Percentiles rank a stretch among this genome's conserved stretches.
Conservation (phyloP, 1,140 invertebrate genomes). For the Episyrphus balteatus region DNA sequence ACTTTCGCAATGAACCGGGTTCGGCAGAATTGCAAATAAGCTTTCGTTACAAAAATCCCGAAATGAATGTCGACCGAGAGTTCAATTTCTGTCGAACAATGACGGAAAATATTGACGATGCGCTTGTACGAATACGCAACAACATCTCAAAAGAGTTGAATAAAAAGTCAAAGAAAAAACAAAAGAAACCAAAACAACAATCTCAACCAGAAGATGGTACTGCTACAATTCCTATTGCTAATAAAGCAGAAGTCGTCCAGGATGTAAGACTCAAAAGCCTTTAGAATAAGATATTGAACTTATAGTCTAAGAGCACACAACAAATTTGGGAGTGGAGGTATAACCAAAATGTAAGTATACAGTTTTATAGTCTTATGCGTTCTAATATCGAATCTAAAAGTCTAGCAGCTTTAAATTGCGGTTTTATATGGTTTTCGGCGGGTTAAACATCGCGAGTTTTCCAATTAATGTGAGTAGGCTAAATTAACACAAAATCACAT, state of each 20-base stretch:
- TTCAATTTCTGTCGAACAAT: constrained; percentile 57
- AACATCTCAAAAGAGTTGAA: constrained; percentile 49
- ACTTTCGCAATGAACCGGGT: constrained; percentile 37
- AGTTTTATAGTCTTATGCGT: no score
- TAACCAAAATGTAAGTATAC: no score
- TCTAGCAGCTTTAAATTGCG: no score
- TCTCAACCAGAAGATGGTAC: constrained; percentile 1
- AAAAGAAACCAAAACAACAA: constrained; percentile 13
- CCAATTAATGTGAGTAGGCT: no score
- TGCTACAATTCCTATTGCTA: no score
- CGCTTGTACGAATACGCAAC: constrained; percentile 45
- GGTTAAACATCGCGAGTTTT: no score
- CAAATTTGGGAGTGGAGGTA: no score
- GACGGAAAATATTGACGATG: constrained; percentile 44
- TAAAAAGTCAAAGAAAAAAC: constrained; percentile 38
- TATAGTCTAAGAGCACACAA: not conserved
- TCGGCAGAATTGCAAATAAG: constrained; percentile 38
- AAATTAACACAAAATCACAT: no score
- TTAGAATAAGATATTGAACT: no score
- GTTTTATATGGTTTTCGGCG: no score
- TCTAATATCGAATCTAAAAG: no score
- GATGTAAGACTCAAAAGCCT: no score
- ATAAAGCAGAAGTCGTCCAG: not conserved
- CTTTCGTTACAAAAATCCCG: constrained; percentile 41
- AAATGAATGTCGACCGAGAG: constrained; percentile 40